Evolutionary conservation across 37 sponge, comb jelly and placozoan species (phyloP).

Genomic region (Eunapius fragilis): DNA sequence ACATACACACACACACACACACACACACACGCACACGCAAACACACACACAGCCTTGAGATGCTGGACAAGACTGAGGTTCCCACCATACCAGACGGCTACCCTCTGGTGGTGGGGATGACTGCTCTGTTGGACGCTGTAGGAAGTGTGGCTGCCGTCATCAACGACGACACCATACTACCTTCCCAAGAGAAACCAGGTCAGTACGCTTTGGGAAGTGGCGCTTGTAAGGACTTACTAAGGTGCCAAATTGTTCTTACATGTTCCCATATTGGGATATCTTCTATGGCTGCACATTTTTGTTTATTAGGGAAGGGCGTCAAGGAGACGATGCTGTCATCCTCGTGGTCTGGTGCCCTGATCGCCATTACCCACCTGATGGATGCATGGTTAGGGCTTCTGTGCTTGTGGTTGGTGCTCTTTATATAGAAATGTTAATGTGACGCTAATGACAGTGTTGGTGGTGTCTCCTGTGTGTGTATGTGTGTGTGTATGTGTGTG

Average conservation of each 20-base stretch:
- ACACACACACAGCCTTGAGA: conserved; percentile 64
- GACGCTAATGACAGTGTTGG: too few relatives aligned
- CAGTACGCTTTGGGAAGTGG: conserved; percentile 3
- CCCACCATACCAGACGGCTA: conserved; percentile 29
- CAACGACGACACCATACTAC: conserved; percentile 10
- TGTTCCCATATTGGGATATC: neutral
- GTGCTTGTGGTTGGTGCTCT: too few relatives aligned
- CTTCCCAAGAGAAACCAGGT: neutral
- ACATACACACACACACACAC: neutral
- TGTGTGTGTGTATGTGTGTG: neutral
- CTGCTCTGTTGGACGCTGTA: conserved; percentile 68
- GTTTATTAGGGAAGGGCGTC: conserved; percentile 15
- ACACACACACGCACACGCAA: neutral
- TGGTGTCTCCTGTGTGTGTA: neutral
- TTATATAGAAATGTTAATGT: too few relatives aligned
- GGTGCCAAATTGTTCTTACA: too few relatives aligned
- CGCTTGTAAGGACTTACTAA: neutral
- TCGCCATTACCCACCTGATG: conserved; percentile 83
- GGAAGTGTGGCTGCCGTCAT: conserved; percentile 61
- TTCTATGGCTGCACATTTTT: neutral
- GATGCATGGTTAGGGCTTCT: conserved; percentile 77
- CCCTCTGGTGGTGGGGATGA: conserved; percentile 65
- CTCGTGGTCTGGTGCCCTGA: conserved; percentile 90
- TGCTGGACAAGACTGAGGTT: conserved; percentile 85
- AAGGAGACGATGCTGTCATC: conserved; percentile 62